Conservation (phyloP, 2,113 vertebrate species). For the Barnardius zonarius region DNA sequence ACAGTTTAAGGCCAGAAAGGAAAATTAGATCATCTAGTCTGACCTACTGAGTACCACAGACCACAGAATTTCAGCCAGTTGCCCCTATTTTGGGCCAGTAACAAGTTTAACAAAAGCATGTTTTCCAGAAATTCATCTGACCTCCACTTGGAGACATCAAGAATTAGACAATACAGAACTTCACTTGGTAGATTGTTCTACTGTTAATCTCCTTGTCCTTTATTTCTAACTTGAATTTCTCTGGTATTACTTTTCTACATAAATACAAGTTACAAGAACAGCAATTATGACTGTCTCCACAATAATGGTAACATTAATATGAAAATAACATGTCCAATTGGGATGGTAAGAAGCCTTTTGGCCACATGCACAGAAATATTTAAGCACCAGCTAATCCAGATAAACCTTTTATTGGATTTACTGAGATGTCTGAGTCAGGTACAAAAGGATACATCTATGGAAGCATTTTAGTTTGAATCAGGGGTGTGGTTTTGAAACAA, state of each 20-base stretch:
- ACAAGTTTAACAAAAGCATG: conserved; percentile 35
- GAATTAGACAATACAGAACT: conserved; percentile 36
- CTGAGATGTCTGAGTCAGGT: not conserved
- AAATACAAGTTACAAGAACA: conserved; percentile 5
- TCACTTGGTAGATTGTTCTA: not conserved
- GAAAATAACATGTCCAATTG: not conserved
- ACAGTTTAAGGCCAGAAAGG: conserved; percentile 18
- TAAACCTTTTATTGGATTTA: not conserved
- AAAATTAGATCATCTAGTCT: conserved; percentile 58
- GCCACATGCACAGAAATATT: not conserved
- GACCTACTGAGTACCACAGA: conserved; percentile 32
- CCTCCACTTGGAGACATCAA: conserved; percentile 32
- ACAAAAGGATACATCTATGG: not conserved
- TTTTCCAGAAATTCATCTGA: conserved; percentile 60
- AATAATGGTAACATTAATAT: not conserved
- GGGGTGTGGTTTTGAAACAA: not conserved
- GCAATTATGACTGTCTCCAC: not conserved
- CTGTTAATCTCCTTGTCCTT: not conserved
- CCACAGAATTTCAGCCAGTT: conserved; percentile 49
- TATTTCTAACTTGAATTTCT: not conserved
- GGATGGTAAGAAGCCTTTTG: not conserved
- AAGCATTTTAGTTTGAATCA: not conserved
- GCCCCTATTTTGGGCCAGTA: conserved; percentile 9
- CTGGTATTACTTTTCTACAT: not conserved
- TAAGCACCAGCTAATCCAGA: not conserved